Conservation (phyloP, 2,113 vertebrate species). For the Nycticryphes semicollaris region DNA sequence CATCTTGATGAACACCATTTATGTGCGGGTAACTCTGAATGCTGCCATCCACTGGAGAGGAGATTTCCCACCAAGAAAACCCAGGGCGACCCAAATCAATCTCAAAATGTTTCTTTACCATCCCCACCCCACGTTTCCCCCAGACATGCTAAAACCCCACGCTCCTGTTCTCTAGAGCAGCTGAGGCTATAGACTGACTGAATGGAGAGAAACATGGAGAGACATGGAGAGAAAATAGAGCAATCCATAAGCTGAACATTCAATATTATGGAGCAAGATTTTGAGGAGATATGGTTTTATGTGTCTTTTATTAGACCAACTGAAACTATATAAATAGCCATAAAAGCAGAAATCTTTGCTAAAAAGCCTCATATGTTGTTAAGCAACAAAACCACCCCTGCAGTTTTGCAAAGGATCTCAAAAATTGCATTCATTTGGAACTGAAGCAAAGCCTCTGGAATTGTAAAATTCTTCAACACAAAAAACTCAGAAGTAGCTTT, state of each 20-base stretch:
- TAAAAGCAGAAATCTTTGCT: conserved; percentile 24
- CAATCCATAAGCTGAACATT: background rate
- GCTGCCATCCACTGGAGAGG: conserved; percentile 28
- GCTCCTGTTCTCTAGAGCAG: background rate
- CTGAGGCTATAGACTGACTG: background rate
- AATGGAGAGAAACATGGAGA: background rate
- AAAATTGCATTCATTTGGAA: background rate
- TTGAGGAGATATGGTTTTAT: conserved; percentile 21
- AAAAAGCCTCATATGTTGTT: background rate
- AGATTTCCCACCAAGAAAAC: background rate
- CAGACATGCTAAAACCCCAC: background rate
- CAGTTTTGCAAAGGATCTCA: conserved; percentile 3
- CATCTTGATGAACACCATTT: background rate
- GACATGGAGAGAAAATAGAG: background rate
- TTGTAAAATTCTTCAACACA: background rate
- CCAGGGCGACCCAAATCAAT: background rate
- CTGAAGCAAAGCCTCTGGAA: background rate
- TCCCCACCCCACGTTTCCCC: background rate
- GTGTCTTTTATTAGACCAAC: conserved; percentile 45
- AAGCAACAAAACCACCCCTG: background rate
- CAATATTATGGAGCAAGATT: conserved; percentile 18
- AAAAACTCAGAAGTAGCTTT: conserved; percentile 3
- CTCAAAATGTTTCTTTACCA: background rate
- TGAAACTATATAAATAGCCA: conserved; percentile 34
- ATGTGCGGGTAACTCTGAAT: background rate